Base-by-base conservation (phyloP, 2,888 invertebrate genomes). In the Drosophila anomelani region DNA sequence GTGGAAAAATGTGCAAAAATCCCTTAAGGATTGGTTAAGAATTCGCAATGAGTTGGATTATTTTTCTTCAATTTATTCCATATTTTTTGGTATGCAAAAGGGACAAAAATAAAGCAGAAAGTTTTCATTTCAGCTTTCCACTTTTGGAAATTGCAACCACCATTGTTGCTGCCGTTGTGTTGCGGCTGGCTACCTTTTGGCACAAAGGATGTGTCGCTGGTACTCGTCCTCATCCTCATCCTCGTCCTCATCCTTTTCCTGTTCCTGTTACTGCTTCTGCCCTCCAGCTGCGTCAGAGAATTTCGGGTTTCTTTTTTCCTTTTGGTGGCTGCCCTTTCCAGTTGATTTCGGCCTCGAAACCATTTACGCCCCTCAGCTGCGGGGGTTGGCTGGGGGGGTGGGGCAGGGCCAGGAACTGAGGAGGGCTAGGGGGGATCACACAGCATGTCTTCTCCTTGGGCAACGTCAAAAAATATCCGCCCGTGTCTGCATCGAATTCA, bases 401-500 rank as follows among this genome's bases (percentile, higher is more conserved):
- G 58, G 44, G 29, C 10, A 10, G 60, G n/a, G 36, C 26, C 46
- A 47, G 46, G 26, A 46, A 20, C 15, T 15, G 20, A 12, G 41
- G 39, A 29, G 36, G 47, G 17, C 39, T 13, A 29, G 17, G 56
- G 79, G 59, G 57, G 57, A 53, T 57, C 71, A 61, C 81, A 59
- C 89, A 88, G 83, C 90, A 80, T 89, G 84, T 80, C 80, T 85
- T 82, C 79, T 83, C 47, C 76, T 84, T 59, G 62, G 74, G 75
- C 70, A 70, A 90, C 79, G 88, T 88, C 88, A 88, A 85, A 88
- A 90, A 87, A 90, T 90, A 89, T 88, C 79, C 89, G 85, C 89
- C 90, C 81, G 85, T 85, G 88, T 90, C 88, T 90, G 85, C 82
- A 74, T 79, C 80, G 81, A 85, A 84, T 78, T 75, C 76, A 61